Conservation (phyloP, 2,113 vertebrate genomes). For the Phrynosoma blainvillii region DNA sequence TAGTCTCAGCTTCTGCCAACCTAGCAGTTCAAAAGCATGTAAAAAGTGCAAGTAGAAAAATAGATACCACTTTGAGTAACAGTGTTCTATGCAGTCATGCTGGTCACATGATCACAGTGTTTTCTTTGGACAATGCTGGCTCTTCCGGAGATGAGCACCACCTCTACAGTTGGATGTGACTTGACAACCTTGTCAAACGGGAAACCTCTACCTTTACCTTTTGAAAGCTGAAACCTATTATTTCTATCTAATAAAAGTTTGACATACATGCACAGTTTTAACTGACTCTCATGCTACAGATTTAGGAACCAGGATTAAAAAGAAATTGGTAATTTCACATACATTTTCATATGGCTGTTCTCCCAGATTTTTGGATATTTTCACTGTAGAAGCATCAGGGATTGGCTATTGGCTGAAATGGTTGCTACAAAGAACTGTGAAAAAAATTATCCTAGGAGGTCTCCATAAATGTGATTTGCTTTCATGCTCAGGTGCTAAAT, state of each 20-base stretch:
- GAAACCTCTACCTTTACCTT: no score
- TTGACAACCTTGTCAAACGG: no score
- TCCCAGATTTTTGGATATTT: neutral
- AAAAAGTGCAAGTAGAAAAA: no score
- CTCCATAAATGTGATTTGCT: conserved; percentile 1
- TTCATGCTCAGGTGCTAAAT: conserved; percentile 18
- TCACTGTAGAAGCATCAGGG: neutral
- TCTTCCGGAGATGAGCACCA: no score
- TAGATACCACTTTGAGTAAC: no score
- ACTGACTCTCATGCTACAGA: neutral
- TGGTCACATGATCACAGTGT: no score
- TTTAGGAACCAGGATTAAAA: neutral
- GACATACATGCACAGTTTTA: neutral
- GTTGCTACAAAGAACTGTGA: neutral
- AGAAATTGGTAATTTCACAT: neutral
- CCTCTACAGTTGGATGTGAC: no score
- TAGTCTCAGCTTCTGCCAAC: no score
- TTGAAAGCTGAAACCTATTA: neutral
- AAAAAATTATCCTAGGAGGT: conserved; percentile 4
- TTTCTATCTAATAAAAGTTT: neutral
- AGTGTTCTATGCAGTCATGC: no score
- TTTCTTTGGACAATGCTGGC: no score
- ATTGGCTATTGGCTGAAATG: neutral
- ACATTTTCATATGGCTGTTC: conserved; percentile 1
- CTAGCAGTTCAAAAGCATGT: no score